Conservation (phyloP, 1,140 invertebrate species). For the Xylocopa sonorina region DNA sequence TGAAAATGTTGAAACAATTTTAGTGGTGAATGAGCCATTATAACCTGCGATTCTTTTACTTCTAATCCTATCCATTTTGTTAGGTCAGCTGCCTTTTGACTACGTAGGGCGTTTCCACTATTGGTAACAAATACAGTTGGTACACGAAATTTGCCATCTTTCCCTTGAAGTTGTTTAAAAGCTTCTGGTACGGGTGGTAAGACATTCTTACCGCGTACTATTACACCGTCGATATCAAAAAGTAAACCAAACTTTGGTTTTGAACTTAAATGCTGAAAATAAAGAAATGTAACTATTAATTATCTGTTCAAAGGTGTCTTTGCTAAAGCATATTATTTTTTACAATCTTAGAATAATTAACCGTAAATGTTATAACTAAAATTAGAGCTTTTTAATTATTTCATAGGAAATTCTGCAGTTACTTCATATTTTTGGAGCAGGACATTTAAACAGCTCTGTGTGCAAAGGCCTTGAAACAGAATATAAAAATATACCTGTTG, state of each 20-base stretch:
- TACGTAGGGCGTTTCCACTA: constrained; percentile 84
- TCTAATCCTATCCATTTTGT: constrained; percentile 85
- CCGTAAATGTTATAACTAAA: not conserved
- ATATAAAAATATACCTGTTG: constrained; percentile 56
- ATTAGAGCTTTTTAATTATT: not conserved
- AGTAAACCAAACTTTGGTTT: constrained; percentile 85
- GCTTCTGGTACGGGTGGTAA: constrained; percentile 84
- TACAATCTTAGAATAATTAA: not conserved
- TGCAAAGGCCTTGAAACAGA: constrained; percentile 19
- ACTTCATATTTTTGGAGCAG: constrained; percentile 37
- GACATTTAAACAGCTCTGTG: constrained; percentile 9
- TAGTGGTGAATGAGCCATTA: constrained; percentile 88
- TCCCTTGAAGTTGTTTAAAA: constrained; percentile 83
- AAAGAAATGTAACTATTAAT: constrained; percentile 18
- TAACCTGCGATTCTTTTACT: constrained; percentile 86
- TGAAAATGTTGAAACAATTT: constrained; percentile 86
- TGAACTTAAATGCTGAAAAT: constrained; percentile 72
- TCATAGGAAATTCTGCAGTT: not conserved
- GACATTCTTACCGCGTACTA: constrained; percentile 86
- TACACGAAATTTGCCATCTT: constrained; percentile 84
- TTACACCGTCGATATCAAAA: constrained; percentile 89
- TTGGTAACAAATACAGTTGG: constrained; percentile 89
- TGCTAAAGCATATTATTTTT: not conserved
- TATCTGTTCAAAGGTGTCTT: too few relatives aligned
- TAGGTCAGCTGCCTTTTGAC: constrained; percentile 85